Evolutionary conservation across 2,888 invertebrate species (phyloP), one percentile per base, ranked within the genome.

Genomic region (Sphaerophoria rueppellii): DNA sequence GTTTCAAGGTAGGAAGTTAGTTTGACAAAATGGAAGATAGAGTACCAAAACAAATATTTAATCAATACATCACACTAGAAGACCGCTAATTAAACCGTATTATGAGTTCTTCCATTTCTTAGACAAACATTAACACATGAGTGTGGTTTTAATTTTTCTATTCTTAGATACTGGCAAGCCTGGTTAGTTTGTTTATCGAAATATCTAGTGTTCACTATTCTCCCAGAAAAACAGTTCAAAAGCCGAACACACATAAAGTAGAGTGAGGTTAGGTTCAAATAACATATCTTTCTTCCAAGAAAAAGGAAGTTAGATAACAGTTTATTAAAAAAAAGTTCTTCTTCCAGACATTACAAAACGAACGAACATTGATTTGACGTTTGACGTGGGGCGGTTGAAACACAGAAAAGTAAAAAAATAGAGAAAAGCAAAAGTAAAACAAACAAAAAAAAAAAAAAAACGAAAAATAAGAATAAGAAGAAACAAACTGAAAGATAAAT

Each of bases 21-120:
- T 65, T 65, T 60, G 6, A 55, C 34, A 4, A 35, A 63, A 72
- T 24, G 24, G 24, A 67, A 77, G 67, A 76, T n/a, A 40, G 63
- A 34, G 72, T 55, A 55, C 16, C 14, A 52, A 37, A 71, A 55
- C 78, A 82, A 82, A 82, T 78, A 82, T 82, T 82, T 82, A 48
- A 74, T 78, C 69, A 82, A 65, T 52, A 78, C 73, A 70, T 78
- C 57, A 78, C 57, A 73, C 69, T 65, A 74, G 57, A 74, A 78
- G 57, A 63, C 69, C 63, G 78, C 73, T 78, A 78, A 82, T 78
- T 82, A 82, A 82, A 35, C 52, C 77, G 40, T 2, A 50, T 16
- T 32, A 43, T 34, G n/a, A 14, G 48, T n/a, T 40, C 50, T 24
- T 9, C 5, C 24, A 43, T 63, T 14, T 63, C 48, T n/a, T 34